A percentile compares a stretch with the other conserved stretches of the same genome.
Conservation (phyloP, 2,113 vertebrate species). For the Leucopternis melanops region DNA sequence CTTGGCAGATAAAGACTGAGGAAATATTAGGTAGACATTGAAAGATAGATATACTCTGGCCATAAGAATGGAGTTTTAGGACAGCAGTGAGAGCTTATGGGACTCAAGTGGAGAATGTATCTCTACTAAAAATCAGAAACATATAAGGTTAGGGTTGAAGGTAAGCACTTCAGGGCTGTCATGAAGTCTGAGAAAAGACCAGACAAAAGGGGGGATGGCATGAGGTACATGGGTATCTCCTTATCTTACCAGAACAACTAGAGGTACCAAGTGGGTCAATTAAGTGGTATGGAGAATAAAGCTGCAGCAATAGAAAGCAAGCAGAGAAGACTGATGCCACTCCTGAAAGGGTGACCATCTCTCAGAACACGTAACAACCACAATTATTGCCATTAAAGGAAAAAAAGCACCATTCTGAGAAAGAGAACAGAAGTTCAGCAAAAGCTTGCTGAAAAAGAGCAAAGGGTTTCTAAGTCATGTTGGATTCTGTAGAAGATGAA, state of each 20-base stretch:
- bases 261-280: background rate
- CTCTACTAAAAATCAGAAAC: background rate
- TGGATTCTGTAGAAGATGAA: background rate
- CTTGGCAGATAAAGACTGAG: background rate
- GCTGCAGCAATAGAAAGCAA: background rate
- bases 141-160: background rate
- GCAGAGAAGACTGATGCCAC: background rate
- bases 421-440: background rate
- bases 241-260: background rate
- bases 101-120: background rate
- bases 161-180: background rate
- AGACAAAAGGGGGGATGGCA: background rate
- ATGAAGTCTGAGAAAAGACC: background rate
- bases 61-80: background rate
- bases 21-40: background rate
- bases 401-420: background rate
- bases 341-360: background rate
- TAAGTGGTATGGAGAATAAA: background rate
- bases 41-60: background rate
- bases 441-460: background rate
- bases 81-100: background rate
- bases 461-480: background rate
- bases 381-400: background rate
- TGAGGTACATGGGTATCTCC: background rate
- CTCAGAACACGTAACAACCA: background rate